Conservation (phyloP, 2,888 invertebrate genomes). For the Dynastes maya region DNA sequence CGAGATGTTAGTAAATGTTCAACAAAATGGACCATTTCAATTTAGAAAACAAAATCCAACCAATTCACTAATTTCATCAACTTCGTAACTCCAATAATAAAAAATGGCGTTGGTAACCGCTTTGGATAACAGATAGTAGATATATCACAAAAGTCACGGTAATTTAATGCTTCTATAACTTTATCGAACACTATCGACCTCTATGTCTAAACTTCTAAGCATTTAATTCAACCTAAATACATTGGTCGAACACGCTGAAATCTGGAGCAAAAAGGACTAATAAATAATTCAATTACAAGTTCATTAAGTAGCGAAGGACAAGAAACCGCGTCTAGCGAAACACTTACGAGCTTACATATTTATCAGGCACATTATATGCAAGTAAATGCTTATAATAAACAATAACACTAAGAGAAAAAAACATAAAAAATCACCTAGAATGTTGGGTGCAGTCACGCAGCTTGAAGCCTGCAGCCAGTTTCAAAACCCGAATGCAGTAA, state of each 20-base stretch:
- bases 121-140: no score
- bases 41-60: no score
- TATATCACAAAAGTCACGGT: no score
- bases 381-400: slow-evolving; percentile 28
- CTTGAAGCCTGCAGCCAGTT: slow-evolving; percentile 38
- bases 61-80: no score
- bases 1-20: no score
- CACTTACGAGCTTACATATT: background rate
- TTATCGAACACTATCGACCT: no score
- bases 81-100: no score
- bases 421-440: slow-evolving; percentile 27
- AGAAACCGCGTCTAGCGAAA: background rate
- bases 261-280: slow-evolving; percentile 29
- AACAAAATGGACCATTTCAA: no score
- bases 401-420: slow-evolving; percentile 26
- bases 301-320: slow-evolving; percentile 32
- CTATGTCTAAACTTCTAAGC: no score
- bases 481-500: slow-evolving; percentile 43
- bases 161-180: no score
- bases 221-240: no score
- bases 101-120: no score
- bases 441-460: slow-evolving; percentile 44
- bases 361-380: background rate
- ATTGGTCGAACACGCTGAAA: background rate
- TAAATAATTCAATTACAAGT: slow-evolving; percentile 16